These are phyloP conservation scores for Cheilosia variabilis DNA, from an alignment of 2,888 invertebrate genomes.

Conservation along the genomic window DNA sequence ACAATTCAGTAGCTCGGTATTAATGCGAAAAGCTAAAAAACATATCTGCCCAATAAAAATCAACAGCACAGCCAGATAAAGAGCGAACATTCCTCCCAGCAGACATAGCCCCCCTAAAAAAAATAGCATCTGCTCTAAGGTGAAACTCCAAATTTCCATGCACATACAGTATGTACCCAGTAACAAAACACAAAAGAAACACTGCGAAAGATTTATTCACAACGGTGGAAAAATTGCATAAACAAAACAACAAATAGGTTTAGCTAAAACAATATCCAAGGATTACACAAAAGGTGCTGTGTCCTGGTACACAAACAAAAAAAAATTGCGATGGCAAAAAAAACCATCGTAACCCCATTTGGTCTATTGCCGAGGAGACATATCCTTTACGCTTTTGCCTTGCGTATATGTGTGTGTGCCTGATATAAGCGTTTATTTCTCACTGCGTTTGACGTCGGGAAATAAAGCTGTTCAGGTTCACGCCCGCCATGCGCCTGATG, in stretches of 20 bases:
- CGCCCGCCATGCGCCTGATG: constrained; percentile 24
- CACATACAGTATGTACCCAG: background rate
- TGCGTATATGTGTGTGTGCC: constrained; percentile 1
- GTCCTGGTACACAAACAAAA: constrained; percentile 25
- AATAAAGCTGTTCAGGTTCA: constrained; percentile 37
- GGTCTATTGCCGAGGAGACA: constrained; percentile 33
- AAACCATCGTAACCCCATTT: constrained; percentile 7
- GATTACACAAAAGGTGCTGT: constrained; percentile 63
- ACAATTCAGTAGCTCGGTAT: constrained; percentile 10
- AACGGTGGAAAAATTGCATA: constrained; percentile 56
- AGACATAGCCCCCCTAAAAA: background rate
- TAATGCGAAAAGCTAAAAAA: constrained; percentile 20
- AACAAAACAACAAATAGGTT: constrained; percentile 63
- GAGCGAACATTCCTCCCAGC: constrained; percentile 9
- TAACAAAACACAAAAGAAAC: constrained; percentile 5
- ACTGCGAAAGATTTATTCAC: constrained; percentile 51
- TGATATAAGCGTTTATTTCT: constrained; percentile 33
- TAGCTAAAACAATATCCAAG: constrained; percentile 70
- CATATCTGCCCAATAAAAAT: constrained; percentile 41
- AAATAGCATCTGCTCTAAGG: constrained; percentile 24
- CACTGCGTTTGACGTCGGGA: constrained; percentile 27
- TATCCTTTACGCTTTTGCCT: constrained; percentile 27
- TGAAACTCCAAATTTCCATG: constrained; percentile 13
- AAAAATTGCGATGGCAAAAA: constrained; percentile 2
- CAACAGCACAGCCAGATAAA: constrained; percentile 34